Evolutionary conservation across 2,113 vertebrate genomes (phyloP), one percentile per base, ranked within the genome.

Genomic region (Gadus macrocephalus): DNA sequence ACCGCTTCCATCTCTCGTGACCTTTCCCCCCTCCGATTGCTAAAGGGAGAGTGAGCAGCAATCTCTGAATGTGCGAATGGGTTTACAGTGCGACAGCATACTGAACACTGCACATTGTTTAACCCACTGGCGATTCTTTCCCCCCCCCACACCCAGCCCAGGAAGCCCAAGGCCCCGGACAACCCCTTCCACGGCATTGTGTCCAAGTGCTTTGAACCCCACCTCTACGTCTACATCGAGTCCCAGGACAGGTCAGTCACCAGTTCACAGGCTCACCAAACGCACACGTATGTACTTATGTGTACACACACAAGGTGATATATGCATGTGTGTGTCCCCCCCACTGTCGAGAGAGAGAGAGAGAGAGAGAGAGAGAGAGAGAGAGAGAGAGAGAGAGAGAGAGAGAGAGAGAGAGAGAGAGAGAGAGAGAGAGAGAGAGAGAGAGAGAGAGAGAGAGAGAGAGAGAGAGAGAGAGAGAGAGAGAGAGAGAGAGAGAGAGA

Each of bases 171-270:
- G 85, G 91, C 88, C 71, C 95, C 96, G 4, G 96, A 98, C 68
- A 99, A 97, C 83, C 97, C 97, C 17, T 99, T 99, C 76, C 97
- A 99, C 15, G 96, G 96, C 81, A 95, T 98, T 31, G 91, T 99
- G 84, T 99, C 97, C 87, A 99, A 98, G 92, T 98, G 97, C 83
- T 99, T 99, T 77, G 97, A 99, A 79, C 96, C 97, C 77, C 97
- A 99, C 84, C 96, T 99, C 19, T 98, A 98, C 0, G 97, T 99
- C 71, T 99, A 99, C 70, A 98, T 99, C 2, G 97, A 99, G 81
- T 98, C 97, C 69, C 97, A 99, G 86, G 97, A 99, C 93, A 99
- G 93, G 97, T 99, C 83, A 96, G 96, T 91, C 85, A 14, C 61
- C 42, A 14, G 9, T 11, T 49, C 42, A 49, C 8, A 68, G 42